Percentiles rank a stretch among this genome's conserved stretches.
Evolutionary conservation across 1,140 invertebrate genomes (phyloP).

Genomic region (Musca vetustissima): DNA sequence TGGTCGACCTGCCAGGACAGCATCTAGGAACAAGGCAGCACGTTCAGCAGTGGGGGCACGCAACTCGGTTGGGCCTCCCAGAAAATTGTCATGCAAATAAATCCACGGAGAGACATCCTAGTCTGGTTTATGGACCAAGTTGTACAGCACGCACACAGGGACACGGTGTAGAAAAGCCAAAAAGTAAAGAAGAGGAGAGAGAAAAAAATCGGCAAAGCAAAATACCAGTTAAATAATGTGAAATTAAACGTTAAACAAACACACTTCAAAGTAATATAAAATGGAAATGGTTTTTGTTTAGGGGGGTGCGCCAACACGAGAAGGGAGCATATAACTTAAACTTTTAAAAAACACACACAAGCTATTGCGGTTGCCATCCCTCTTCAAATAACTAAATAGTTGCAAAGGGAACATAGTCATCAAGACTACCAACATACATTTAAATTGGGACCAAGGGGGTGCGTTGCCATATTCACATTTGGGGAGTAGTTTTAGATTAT

Average conservation of each 20-base stretch:
- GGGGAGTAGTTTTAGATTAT: too few species aligned
- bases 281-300: neutral
- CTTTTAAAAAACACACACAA: neutral
- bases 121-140: constrained; percentile 60
- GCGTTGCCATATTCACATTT: too few species aligned
- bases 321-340: neutral
- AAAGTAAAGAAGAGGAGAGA: neutral
- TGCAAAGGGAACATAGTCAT: too few species aligned
- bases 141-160: too few species aligned
- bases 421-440: too few species aligned
- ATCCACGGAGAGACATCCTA: constrained; percentile 83
- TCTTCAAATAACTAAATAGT: too few species aligned
- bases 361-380: neutral
- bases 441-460: too few species aligned
- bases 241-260: too few species aligned
- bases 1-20: constrained; percentile 75
- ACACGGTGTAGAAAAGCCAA: too few species aligned
- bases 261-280: neutral
- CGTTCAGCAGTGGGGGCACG: constrained; percentile 85
- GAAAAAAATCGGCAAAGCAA: neutral
- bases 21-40: constrained; percentile 90
- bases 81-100: constrained; percentile 85
- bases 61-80: constrained; percentile 87
- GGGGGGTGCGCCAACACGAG: neutral
- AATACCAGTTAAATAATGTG: too few species aligned